Conservation (phyloP, 2,888 invertebrate species). For the Embidobia sp. region DNA sequence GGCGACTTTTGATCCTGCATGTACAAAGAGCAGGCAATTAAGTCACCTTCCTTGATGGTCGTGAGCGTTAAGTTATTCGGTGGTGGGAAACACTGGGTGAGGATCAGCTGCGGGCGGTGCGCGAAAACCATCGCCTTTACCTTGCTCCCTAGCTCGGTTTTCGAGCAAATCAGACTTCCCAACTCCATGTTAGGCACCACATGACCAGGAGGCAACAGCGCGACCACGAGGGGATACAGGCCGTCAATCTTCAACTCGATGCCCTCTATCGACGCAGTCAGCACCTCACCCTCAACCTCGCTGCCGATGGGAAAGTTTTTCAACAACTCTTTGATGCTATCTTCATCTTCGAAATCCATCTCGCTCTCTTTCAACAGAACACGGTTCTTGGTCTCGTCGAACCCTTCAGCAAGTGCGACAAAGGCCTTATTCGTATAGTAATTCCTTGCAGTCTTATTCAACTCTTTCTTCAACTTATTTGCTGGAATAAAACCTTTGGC, state of each 20-base stretch:
- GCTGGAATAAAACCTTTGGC: not conserved
- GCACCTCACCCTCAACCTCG: constrained; percentile 72
- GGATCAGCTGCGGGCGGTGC: constrained; percentile 69
- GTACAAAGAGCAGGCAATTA: constrained; percentile 72
- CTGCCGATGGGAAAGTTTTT: constrained; percentile 79
- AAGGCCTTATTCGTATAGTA: too few relatives aligned
- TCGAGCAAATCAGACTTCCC: constrained; percentile 71
- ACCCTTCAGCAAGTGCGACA: too few relatives aligned
- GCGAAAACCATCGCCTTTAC: constrained; percentile 74
- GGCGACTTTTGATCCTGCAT: constrained; percentile 65
- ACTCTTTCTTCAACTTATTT: not conserved
- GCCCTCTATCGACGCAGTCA: constrained; percentile 72
- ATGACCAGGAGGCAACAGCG: constrained; percentile 76
- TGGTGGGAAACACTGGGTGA: constrained; percentile 73
- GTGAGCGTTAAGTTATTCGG: constrained; percentile 63
- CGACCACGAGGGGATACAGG: too few relatives aligned
- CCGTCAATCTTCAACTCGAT: constrained; percentile 71
- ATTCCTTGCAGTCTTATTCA: not conserved
- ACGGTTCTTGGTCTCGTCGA: too few relatives aligned
- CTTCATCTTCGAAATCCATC: too few relatives aligned
- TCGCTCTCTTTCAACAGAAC: too few relatives aligned
- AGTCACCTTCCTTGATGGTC: constrained; percentile 69
- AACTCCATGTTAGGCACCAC: constrained; percentile 74
- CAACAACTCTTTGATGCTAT: too few relatives aligned
- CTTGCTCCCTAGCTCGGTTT: constrained; percentile 71